phyloP scores from a whole-genome alignment of 2,888 invertebrate species.

The Lepidocyrtinus sp. region DNA sequence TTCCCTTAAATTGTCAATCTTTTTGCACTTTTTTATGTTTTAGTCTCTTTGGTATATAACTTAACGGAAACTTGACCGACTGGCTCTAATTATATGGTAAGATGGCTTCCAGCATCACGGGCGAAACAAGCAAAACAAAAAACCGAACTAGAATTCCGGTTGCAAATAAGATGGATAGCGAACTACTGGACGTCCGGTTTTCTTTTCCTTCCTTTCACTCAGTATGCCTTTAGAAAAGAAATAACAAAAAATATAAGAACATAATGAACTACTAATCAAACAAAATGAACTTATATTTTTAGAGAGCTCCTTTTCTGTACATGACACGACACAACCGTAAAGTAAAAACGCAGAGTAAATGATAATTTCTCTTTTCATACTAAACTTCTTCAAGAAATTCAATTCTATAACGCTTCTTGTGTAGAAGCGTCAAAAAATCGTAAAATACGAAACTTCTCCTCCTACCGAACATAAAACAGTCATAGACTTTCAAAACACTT shows the following conservation, averaged over 20 bases:
- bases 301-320: background rate
- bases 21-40: background rate
- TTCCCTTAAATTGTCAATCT: background rate
- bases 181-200: constrained; percentile 1
- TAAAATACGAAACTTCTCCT: no score
- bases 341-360: no score
- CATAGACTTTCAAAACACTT: no score
- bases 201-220: background rate
- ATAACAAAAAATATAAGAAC: background rate
- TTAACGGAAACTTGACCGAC: constrained; percentile 39
- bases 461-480: no score
- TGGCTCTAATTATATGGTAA: constrained; percentile 50
- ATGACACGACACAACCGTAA: constrained; percentile 7
- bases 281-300: background rate
- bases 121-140: constrained; percentile 38
- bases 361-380: no score
- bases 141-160: background rate
- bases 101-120: constrained; percentile 53
- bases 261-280: background rate
- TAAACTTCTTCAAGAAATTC: no score
- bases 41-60: background rate
- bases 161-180: background rate
- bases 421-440: no score
- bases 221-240: background rate
- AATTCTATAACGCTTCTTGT: no score